A percentile compares a stretch with the other conserved stretches of the same genome.
phyloP scores from a whole-genome alignment of 2,888 invertebrate genomes.

The Pristionchus japonicus region DNA sequence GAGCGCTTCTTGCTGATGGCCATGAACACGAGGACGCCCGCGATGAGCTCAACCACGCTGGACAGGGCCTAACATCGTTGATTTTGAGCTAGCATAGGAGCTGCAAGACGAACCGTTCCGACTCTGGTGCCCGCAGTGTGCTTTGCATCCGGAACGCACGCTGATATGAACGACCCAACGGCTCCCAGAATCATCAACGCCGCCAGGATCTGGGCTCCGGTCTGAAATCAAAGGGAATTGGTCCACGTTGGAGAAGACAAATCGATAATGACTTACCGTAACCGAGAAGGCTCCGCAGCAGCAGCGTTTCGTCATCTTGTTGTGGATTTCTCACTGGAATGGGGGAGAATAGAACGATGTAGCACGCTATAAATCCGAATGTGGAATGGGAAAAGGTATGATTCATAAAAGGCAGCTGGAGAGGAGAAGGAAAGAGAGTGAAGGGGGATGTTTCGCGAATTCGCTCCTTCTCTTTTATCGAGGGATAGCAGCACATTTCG shows the following conservation, averaged over 20 bases:
- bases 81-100: not conserved
- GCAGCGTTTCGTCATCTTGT: not conserved
- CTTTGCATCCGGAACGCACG: not conserved
- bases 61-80: not conserved
- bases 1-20: not conserved
- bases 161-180: not conserved
- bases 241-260: not conserved
- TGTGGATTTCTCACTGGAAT: not conserved
- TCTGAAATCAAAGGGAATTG: not conserved
- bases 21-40: not conserved
- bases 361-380: not conserved
- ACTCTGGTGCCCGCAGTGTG: not conserved
- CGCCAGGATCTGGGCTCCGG: slow-evolving; percentile 1
- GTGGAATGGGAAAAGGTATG: not conserved
- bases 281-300: not conserved
- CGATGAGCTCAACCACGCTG: not conserved
- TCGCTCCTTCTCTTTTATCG: slow-evolving; percentile 1
- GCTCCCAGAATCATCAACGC: not conserved
- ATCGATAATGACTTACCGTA: not conserved
- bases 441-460: not conserved
- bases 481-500: not conserved
- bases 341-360: not conserved
- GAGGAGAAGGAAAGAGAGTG: not conserved
- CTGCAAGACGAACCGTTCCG: not conserved
- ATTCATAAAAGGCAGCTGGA: not conserved